Percentiles rank a stretch among this genome's conserved stretches.
Evolutionary conservation across 2,888 invertebrate genomes (phyloP).

Genomic region (Diadromus collaris): DNA sequence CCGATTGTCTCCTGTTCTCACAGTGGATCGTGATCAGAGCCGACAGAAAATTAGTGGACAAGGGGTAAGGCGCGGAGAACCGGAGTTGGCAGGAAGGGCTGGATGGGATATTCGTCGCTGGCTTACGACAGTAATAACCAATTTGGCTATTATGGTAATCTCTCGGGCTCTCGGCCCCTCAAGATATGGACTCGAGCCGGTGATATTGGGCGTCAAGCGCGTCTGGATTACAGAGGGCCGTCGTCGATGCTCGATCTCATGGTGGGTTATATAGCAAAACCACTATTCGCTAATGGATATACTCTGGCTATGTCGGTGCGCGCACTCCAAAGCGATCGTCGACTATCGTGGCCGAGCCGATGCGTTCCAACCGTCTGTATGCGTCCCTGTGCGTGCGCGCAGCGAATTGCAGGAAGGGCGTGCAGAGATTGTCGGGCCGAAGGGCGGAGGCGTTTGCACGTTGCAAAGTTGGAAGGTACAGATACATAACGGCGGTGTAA

Average conservation of each 20-base stretch:
- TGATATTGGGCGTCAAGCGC: background rate
- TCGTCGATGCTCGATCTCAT: background rate
- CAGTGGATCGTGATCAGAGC: background rate
- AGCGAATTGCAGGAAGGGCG: constrained; percentile 1
- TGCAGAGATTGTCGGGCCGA: constrained; percentile 1
- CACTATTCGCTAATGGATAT: constrained; percentile 7
- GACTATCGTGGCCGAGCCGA: background rate
- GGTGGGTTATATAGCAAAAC: background rate
- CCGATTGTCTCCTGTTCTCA: background rate
- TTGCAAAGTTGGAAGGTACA: constrained; percentile 37
- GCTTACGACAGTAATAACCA: constrained; percentile 68
- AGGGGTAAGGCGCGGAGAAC: constrained; percentile 6
- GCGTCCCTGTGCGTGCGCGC: background rate
- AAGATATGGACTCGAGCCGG: background rate
- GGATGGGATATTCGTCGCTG: background rate
- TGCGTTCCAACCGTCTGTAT: background rate
- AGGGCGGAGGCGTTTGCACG: constrained; percentile 16
- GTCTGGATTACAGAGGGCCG: constrained; percentile 14
- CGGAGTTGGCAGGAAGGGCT: background rate
- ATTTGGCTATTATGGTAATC: constrained; percentile 71
- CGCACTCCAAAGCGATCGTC: constrained; percentile 5
- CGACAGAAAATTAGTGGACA: constrained; percentile 13
- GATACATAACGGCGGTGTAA: constrained; percentile 37
- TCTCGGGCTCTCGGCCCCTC: constrained; percentile 18
- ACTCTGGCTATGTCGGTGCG: constrained; percentile 3